Evolutionary conservation across 2,113 vertebrate genomes (phyloP).

Genomic region (Archilochus colubris): DNA sequence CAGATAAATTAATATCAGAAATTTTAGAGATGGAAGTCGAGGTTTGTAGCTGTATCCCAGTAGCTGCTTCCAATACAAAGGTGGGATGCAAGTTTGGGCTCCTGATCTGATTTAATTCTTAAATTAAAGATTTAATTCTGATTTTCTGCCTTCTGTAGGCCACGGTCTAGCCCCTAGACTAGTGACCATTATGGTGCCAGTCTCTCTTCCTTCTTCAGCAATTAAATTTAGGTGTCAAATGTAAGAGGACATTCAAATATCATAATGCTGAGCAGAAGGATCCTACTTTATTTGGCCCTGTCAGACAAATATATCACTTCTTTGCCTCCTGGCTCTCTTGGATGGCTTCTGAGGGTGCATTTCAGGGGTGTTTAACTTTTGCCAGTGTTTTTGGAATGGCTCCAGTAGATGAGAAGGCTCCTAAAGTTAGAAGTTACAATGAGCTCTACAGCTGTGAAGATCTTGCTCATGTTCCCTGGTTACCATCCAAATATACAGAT

Average conservation of each 20-base stretch:
- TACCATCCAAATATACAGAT: not conserved
- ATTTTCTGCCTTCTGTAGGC: not conserved
- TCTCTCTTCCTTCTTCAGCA: not conserved
- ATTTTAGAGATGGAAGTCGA: not conserved
- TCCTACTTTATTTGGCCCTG: not conserved
- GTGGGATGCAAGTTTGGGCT: accelerated
- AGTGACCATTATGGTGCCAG: not conserved
- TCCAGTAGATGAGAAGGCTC: not conserved
- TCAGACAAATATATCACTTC: not conserved
- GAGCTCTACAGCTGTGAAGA: not conserved
- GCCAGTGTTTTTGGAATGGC: not conserved
- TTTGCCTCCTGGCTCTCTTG: not conserved
- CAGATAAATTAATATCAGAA: not conserved
- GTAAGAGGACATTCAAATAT: not conserved
- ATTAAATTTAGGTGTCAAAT: not conserved
- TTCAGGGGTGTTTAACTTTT: not conserved
- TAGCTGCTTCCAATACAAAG: not conserved
- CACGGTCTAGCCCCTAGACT: not conserved
- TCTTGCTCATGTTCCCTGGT: not conserved
- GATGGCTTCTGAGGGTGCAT: not conserved
- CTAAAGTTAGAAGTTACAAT: not conserved
- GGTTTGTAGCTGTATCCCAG: not conserved
- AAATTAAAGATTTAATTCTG: not conserved
- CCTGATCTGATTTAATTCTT: not conserved
- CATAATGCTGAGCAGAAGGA: not conserved